Evolutionary conservation across 1,140 invertebrate genomes (phyloP).

Genomic region (Cydia fagiglandana): DNA sequence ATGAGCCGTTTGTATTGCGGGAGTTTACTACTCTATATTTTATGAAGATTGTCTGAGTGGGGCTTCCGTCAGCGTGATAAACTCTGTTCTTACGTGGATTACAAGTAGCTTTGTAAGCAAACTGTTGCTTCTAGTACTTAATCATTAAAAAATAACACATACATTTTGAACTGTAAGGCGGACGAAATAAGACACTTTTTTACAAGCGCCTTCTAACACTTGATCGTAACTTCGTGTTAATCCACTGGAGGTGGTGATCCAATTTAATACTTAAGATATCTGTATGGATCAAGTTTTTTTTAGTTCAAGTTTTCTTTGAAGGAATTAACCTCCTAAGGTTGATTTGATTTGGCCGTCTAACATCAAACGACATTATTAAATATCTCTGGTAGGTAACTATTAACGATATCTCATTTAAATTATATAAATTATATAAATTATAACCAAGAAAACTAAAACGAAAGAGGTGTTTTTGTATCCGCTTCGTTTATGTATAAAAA

Average conservation of each 20-base stretch:
- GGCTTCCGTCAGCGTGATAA: conserved; percentile 25
- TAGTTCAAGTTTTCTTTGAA: background rate
- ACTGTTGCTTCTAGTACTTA: conserved; percentile 16
- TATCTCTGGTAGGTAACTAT: too few species aligned
- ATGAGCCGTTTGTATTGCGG: background rate
- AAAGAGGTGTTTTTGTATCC: too few species aligned
- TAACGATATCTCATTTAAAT: too few species aligned
- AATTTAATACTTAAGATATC: conserved; percentile 12
- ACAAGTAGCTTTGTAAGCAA: conserved; percentile 24
- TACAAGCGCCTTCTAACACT: background rate
- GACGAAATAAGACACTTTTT: background rate
- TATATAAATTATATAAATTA: too few species aligned
- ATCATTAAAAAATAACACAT: background rate
- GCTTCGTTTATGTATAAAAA: too few species aligned
- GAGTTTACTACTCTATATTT: background rate
- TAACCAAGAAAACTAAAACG: too few species aligned
- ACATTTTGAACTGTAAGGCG: background rate
- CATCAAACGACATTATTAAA: too few species aligned
- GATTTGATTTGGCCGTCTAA: background rate
- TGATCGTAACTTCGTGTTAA: conserved; percentile 17
- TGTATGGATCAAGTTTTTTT: background rate
- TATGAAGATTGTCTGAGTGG: conserved; percentile 19
- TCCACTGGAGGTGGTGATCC: background rate
- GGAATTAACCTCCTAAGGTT: background rate
- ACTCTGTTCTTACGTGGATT: conserved; percentile 6